phyloP scores from a whole-genome alignment of 2,888 invertebrate species.

The Xylophagus ater region DNA sequence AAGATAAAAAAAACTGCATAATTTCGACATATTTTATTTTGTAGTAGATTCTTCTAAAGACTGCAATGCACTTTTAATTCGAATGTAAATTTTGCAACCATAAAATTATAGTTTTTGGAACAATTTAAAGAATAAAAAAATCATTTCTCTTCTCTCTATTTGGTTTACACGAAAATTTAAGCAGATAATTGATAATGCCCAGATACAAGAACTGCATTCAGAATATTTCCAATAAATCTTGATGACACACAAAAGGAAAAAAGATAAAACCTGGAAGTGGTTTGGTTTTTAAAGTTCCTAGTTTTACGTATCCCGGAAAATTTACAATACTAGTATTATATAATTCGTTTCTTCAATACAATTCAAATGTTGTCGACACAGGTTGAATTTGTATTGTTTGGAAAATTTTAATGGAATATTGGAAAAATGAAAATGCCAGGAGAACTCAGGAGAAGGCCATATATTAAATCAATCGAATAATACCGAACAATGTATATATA shows the following conservation, averaged over 20 bases:
- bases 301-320: no score
- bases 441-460: neutral
- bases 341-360: neutral
- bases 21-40: no score
- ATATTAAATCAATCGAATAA: neutral
- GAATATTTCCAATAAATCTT: conserved; percentile 15
- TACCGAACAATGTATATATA: no score
- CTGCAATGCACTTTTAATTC: no score
- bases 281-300: no score
- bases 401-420: neutral
- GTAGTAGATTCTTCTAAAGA: no score
- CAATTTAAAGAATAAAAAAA: no score
- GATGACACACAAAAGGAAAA: conserved; percentile 11
- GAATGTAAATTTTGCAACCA: no score
- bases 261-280: conserved; percentile 3
- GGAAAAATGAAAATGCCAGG: neutral
- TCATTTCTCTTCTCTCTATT: no score
- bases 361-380: neutral
- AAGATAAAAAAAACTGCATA: no score
- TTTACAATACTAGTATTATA: neutral
- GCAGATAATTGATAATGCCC: conserved; percentile 9
- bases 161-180: no score
- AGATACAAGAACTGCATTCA: conserved; percentile 7
- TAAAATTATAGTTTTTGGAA: no score
- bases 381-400: neutral